Evolutionary conservation across 2,797 vertebrate species (phyloP), one percentile per base, ranked within the genome.

Genomic region (Danio tinwini): DNA sequence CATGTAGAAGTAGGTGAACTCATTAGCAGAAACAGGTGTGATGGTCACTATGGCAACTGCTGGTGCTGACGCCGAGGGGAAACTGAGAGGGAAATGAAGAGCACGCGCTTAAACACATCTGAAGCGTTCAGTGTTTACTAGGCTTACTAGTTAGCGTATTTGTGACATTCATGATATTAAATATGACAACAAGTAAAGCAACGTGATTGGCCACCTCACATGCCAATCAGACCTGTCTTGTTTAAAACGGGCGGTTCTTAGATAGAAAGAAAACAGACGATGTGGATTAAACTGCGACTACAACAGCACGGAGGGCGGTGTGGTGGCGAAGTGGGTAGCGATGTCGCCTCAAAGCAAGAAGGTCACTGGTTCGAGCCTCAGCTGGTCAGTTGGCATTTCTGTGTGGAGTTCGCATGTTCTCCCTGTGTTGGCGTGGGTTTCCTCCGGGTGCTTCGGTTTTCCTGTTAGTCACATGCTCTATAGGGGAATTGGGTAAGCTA

Each of bases 11-110:
- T 62, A 74, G 72, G 72, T 52, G 40, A 40, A 42, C 59, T 74
- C 56, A 74, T 74, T 74, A 74, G 37, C 59, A 40, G 59, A 74
- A 62, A 74, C 73, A 63, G 73, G 70, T 73, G 73, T 74, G 47
- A 52, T 75, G 56, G 73, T 75, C 10, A 63, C 73, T 63, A 75
- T 75, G 37, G 73, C 59, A 75, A 75, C 73, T 42, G 9, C 47
- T 50, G 29, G 29, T 29, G 29, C 29, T 12, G 81, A 83, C 44
- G 1, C 17, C 17, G 53, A 53, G 19, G 53, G 39, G 52, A 63
- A 42, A 64, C 17, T 70, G n/a, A 29, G 29, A 29, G 29, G 29
- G 19, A 13, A 73, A 47, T 45, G 16, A 44, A 14, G 52, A 40
- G 40, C 39, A 59, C 21, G 29, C 21, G 12, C 56, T 44, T 44